These are phyloP conservation scores for Halcyon badia DNA, from an alignment of 2,797 vertebrate species.

Conservation along the genomic window DNA sequence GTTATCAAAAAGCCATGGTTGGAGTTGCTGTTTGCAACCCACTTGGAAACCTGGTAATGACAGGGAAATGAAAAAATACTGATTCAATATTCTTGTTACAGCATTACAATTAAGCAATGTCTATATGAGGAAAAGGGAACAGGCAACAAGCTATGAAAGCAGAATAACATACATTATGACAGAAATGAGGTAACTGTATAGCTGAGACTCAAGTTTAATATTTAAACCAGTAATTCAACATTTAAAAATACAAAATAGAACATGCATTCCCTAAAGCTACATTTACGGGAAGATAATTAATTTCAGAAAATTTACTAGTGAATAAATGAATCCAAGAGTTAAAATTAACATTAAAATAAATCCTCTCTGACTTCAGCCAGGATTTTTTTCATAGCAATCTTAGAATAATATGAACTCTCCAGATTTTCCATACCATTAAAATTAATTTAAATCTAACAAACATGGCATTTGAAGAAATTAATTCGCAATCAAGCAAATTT, in stretches of 20 bases:
- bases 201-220: constrained; percentile 9
- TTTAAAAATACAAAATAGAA: constrained; percentile 6
- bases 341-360: constrained; percentile 15
- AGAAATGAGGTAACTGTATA: neutral
- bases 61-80: neutral
- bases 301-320: neutral
- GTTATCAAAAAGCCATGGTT: constrained; percentile 82
- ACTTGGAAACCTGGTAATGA: constrained; percentile 81
- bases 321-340: neutral
- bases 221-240: constrained; percentile 17
- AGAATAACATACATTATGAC: neutral
- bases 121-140: neutral
- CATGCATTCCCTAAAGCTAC: neutral
- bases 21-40: constrained; percentile 79
- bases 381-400: neutral
- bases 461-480: neutral
- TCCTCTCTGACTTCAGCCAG: neutral
- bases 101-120: neutral
- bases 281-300: constrained; percentile 14
- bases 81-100: neutral
- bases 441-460: neutral
- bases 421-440: neutral
- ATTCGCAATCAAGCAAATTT: neutral
- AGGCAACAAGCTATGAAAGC: neutral
- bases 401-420: neutral